phyloP scores from a whole-genome alignment of 2,113 vertebrate species.

The Psilopogon haemacephalus region DNA sequence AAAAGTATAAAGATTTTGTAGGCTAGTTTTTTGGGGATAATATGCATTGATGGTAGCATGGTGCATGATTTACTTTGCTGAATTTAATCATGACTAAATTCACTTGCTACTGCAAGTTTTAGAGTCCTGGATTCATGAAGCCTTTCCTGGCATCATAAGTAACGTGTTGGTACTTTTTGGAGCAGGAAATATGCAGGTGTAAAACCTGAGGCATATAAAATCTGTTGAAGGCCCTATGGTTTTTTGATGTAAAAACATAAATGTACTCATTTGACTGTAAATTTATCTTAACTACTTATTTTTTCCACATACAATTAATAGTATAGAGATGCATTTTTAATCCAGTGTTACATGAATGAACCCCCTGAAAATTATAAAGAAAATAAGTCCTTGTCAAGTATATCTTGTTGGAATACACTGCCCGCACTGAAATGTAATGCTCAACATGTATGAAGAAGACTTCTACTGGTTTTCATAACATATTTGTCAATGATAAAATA shows the following conservation, averaged over 20 bases:
- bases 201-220: not conserved
- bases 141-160: not conserved
- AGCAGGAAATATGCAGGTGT: not conserved
- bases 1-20: not conserved
- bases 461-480: not conserved
- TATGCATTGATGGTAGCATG: not conserved
- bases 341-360: not conserved
- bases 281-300: fast-evolving
- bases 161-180: not conserved
- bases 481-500: not conserved
- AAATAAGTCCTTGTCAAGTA: not conserved
- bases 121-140: not conserved
- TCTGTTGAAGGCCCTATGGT: not conserved
- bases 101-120: not conserved
- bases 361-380: not conserved
- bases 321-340: not conserved
- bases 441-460: not conserved
- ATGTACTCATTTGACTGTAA: not conserved
- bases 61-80: not conserved
- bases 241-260: not conserved
- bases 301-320: not conserved
- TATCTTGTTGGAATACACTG: not conserved
- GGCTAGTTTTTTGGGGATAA: not conserved
- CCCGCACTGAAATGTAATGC: not conserved
- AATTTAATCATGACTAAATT: not conserved